phyloP scores from a whole-genome alignment of 2,113 vertebrate species.

The Dissostichus mawsoni region DNA sequence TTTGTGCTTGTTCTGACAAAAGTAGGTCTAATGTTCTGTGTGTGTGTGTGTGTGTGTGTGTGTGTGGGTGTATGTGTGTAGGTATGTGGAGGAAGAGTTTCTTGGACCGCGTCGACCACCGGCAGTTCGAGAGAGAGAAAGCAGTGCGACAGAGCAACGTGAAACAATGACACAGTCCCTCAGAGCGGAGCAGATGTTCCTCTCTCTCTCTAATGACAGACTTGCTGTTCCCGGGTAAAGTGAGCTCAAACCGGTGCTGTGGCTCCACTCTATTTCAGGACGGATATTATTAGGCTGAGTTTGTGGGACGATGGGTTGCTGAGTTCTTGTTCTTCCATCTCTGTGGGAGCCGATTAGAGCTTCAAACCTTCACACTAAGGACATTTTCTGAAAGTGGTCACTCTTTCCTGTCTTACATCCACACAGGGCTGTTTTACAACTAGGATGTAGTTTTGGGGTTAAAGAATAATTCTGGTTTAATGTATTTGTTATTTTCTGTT shows the following conservation, averaged over 20 bases:
- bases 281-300: slow-evolving; percentile 39
- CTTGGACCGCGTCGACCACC: slow-evolving; percentile 95
- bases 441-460: not conserved
- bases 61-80: slow-evolving; percentile 63
- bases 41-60: not conserved
- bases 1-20: too few relatives aligned
- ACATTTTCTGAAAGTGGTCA: slow-evolving; percentile 6
- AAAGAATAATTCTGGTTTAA: not conserved
- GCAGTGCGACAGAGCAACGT: slow-evolving; percentile 93
- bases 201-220: slow-evolving; percentile 16
- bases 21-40: not conserved
- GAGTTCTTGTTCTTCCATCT: slow-evolving; percentile 5
- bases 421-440: not conserved
- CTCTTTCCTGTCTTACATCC: not conserved
- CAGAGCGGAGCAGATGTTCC: not conserved
- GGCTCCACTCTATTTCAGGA: slow-evolving; percentile 34
- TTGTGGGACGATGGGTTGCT: slow-evolving; percentile 19
- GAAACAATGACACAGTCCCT: slow-evolving; percentile 85
- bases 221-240: slow-evolving; percentile 7
- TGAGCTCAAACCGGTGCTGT: slow-evolving; percentile 13
- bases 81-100: slow-evolving; percentile 98
- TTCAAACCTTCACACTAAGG: slow-evolving; percentile 2
- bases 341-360: slow-evolving; percentile 23
- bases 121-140: slow-evolving; percentile 94
- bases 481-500: not conserved